Evolutionary conservation across 1,140 invertebrate genomes (phyloP).

Genomic region (Drosophila ficusphila): DNA sequence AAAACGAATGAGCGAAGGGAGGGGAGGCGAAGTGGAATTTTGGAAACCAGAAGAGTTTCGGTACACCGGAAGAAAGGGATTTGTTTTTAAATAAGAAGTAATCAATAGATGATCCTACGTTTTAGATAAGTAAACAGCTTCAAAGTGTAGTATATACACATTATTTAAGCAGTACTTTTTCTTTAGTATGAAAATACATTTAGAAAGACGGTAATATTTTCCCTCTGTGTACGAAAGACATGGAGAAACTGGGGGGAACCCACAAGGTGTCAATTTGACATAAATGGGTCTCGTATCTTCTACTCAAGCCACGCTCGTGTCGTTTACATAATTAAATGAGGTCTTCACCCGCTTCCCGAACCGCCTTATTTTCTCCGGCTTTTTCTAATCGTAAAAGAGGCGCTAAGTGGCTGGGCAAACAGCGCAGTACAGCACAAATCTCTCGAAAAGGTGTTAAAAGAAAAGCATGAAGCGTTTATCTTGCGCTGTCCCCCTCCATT

Average conservation of each 20-base stretch:
- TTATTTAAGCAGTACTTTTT: too few species aligned
- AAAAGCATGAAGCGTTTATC: conserved; percentile 75
- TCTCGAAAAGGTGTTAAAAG: conserved; percentile 80
- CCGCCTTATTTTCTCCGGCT: background rate
- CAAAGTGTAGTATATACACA: too few species aligned
- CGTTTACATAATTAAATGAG: conserved; percentile 81
- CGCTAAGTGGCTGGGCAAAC: conserved; percentile 75
- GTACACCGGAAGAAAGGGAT: background rate
- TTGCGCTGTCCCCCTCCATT: conserved; percentile 30
- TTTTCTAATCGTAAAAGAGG: conserved; percentile 73
- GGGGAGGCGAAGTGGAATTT: conserved; percentile 8
- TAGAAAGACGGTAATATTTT: background rate
- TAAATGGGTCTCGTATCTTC: conserved; percentile 67
- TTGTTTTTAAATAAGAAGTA: background rate
- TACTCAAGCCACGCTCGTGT: conserved; percentile 31
- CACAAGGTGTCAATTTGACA: conserved; percentile 79
- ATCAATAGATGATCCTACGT: too few species aligned
- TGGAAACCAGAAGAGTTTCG: conserved; percentile 20
- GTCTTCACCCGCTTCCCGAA: conserved; percentile 1
- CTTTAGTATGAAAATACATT: too few species aligned
- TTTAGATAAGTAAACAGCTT: too few species aligned
- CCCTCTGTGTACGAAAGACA: background rate
- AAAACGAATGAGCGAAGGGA: conserved; percentile 1
- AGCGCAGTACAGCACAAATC: conserved; percentile 74
- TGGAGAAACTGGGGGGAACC: conserved; percentile 13